Evolutionary conservation across 1,140 invertebrate genomes (phyloP), one percentile per base, ranked within the genome.

Genomic region (Aphaenogaster ashmeadi): DNA sequence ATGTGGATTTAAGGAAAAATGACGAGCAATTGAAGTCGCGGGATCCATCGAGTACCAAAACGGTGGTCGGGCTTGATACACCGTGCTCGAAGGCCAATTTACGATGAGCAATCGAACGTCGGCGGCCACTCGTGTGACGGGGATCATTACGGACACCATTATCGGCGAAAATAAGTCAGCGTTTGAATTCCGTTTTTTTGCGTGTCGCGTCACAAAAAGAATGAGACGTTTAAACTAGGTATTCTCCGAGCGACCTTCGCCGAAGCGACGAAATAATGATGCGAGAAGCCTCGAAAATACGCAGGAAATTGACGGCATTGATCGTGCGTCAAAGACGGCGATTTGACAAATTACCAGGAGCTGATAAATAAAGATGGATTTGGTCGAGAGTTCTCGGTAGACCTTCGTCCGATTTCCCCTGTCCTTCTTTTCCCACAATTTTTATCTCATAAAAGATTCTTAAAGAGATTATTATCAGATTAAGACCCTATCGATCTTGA

Each of bases 161-260:
- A 80, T 67, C 38, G 18, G 33, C 18, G 77, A 66, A 79, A 77
- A 77, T 66, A 79, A 79, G 60, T 27, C 27, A 60, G 13, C 77
- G 44, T 41, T 80, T 80, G 60, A 80, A 67, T 67, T 52, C 33
- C 33, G 27, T 66, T 66, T 38, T 64, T 79, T 79, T 79, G 33
- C n/a, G 56, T 44, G 50, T 13, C 18, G 3, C 33, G 5, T n/a
- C 33, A 33, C 44, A 56, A 52, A 50, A 67, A 64, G 58, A 79
- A 67, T 21, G 44, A 80, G 33, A 52, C 11, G 47, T 56, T n/a
- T 80, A 80, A 80, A 67, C 60, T 80, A 80, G 33, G 13, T 52
- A 52, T 3, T 77, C 74, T 27, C 13, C 21, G 11, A 44, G 3
- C n/a, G 44, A 27, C 60, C 60, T 67, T 80, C 77, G 44, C n/a